Conservation (phyloP, 2,797 vertebrate genomes). For the Schizopygopsis pylzovi region DNA sequence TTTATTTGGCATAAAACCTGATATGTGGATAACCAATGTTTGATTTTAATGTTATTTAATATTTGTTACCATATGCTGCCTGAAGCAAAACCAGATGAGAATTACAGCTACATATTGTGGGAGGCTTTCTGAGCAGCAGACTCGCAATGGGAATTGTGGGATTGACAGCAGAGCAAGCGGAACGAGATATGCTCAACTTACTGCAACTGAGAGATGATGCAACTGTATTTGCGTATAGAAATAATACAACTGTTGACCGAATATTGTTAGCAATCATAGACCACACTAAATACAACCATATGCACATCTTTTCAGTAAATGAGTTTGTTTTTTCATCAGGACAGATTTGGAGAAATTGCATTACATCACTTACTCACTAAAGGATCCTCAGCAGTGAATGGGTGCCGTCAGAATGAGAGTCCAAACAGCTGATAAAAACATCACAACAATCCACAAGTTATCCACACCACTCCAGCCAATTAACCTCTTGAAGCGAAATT, state of each 20-base stretch:
- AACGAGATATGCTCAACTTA: slow-evolving; percentile 5
- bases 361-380: not conserved
- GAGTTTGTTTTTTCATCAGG: not conserved
- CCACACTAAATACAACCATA: not conserved
- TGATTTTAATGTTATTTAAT: slow-evolving; percentile 12
- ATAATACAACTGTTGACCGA: not conserved
- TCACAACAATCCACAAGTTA: not conserved
- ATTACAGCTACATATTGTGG: not conserved
- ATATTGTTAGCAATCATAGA: not conserved
- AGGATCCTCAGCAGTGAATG: not conserved
- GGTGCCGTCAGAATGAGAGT: not conserved
- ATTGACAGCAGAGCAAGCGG: slow-evolving; percentile 22
- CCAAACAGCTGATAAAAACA: not conserved
- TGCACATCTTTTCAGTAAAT: not conserved
- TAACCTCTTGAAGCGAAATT: not conserved
- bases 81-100: slow-evolving; percentile 16
- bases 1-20: not conserved
- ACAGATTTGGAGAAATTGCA: not conserved
- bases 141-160: slow-evolving; percentile 11
- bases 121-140: not conserved
- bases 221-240: not conserved
- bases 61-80: slow-evolving; percentile 1
- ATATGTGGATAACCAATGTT: not conserved
- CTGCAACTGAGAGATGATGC: slow-evolving; percentile 9
- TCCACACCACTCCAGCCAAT: not conserved